phyloP scores from a whole-genome alignment of 2,113 vertebrate species.

The Brachionichthys hirsutus region DNA sequence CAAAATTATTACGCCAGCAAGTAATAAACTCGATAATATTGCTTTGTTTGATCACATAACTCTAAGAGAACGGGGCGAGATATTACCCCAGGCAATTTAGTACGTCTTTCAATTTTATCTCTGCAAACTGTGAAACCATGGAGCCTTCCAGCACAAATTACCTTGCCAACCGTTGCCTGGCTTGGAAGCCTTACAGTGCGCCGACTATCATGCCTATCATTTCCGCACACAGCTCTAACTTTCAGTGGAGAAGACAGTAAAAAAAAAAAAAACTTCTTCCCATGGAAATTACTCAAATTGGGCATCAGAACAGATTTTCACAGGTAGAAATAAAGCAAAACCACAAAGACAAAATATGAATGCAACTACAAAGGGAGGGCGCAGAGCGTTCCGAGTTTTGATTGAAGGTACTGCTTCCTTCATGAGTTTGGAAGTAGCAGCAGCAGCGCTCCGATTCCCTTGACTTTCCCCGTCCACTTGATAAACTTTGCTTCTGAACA shows the following conservation, averaged over 20 bases:
- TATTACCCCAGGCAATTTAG: background rate
- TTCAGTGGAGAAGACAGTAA: background rate
- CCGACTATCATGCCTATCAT: background rate
- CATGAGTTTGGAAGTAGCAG: conserved; percentile 24
- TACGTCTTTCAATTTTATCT: background rate
- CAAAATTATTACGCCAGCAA: background rate
- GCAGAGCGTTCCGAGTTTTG: conserved; percentile 9
- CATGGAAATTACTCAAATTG: conserved; percentile 22
- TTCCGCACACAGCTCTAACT: conserved; percentile 7
- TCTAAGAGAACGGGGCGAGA: background rate
- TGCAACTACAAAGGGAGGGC: conserved; percentile 17
- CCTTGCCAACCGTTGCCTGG: conserved; percentile 5
- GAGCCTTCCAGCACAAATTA: conserved; percentile 1
- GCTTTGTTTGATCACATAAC: background rate
- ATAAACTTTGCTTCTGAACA: conserved; percentile 37
- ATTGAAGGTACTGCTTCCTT: conserved; percentile 44
- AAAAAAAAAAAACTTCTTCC: conserved; percentile 13
- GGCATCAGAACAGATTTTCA: conserved; percentile 25
- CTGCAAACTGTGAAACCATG: background rate
- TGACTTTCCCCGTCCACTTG: conserved; percentile 30
- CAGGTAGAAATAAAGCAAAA: background rate
- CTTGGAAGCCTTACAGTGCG: conserved; percentile 18
- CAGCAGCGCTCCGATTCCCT: conserved; percentile 28
- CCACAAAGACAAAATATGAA: conserved; percentile 22
- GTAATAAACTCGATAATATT: background rate